Percentiles rank a stretch among this genome's conserved stretches.
phyloP scores from a whole-genome alignment of 2,888 invertebrate species.

The Zele albiditarsus region DNA sequence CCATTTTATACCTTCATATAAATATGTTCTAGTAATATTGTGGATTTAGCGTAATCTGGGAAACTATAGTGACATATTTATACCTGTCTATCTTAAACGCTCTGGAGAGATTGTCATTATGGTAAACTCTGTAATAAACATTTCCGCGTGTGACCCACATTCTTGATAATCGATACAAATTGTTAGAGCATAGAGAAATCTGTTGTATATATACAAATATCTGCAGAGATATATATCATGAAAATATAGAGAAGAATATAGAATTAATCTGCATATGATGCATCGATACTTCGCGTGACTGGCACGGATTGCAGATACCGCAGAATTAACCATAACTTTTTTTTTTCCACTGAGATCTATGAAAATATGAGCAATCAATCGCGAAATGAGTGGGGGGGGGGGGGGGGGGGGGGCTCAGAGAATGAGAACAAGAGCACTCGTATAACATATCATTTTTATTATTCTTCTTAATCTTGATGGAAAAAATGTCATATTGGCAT shows the following conservation, averaged over 20 bases:
- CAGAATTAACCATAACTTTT: too few relatives aligned
- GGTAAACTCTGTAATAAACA: neutral
- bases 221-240: neutral
- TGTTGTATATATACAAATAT: neutral
- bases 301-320: too few relatives aligned
- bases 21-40: neutral
- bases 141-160: conserved; percentile 30
- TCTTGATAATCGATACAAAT: conserved; percentile 27
- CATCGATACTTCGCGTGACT: neutral
- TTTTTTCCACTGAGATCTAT: too few relatives aligned
- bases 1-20: neutral
- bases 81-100: neutral
- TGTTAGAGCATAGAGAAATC: neutral
- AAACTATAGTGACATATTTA: neutral
- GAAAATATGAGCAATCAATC: too few relatives aligned
- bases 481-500: too few relatives aligned
- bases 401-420: too few relatives aligned
- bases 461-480: too few relatives aligned
- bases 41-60: neutral
- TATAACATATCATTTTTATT: too few relatives aligned
- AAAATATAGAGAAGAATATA: neutral
- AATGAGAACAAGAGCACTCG: too few relatives aligned
- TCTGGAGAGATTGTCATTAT: neutral
- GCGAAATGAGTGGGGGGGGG: too few relatives aligned
- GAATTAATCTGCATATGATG: neutral